These are phyloP conservation scores for Oeneis ivallda DNA, from an alignment of 2,888 invertebrate species.

Conservation along the genomic window DNA sequence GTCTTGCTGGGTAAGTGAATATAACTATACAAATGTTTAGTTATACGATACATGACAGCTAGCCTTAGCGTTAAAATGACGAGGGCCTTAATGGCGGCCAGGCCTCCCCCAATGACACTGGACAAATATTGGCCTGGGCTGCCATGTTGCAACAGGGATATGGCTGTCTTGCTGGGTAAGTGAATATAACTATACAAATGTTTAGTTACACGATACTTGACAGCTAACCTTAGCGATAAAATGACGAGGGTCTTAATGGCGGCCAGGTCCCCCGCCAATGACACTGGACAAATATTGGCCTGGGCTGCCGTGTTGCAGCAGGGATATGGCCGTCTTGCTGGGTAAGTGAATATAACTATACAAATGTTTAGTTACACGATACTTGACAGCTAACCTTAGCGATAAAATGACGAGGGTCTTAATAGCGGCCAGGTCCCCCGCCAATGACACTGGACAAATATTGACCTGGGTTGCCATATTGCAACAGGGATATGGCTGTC, in stretches of 20 bases:
- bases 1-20: no score
- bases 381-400: constrained; percentile 84
- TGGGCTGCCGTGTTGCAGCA: constrained; percentile 95
- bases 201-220: no score
- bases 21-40: no score
- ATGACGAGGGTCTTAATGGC: no score
- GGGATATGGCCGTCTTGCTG: constrained; percentile 86
- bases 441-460: constrained; percentile 88
- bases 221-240: no score
- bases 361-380: constrained; percentile 54
- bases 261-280: no score
- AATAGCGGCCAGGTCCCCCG: constrained; percentile 91
- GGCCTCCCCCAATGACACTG: constrained; percentile 88
- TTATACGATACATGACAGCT: no score
- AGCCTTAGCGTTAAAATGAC: no score
- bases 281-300: constrained; percentile 88
- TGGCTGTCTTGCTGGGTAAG: constrained; percentile 84
- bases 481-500: constrained; percentile 89
- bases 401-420: constrained; percentile 91
- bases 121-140: constrained; percentile 92
- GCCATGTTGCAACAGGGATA: constrained; percentile 93
- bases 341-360: constrained; percentile 54
- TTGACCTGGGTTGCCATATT: constrained; percentile 93
- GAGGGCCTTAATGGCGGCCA: no score
- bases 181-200: not conserved